Base-by-base conservation (phyloP, 2,113 vertebrate species). In the Pachypanchax playfairii region DNA sequence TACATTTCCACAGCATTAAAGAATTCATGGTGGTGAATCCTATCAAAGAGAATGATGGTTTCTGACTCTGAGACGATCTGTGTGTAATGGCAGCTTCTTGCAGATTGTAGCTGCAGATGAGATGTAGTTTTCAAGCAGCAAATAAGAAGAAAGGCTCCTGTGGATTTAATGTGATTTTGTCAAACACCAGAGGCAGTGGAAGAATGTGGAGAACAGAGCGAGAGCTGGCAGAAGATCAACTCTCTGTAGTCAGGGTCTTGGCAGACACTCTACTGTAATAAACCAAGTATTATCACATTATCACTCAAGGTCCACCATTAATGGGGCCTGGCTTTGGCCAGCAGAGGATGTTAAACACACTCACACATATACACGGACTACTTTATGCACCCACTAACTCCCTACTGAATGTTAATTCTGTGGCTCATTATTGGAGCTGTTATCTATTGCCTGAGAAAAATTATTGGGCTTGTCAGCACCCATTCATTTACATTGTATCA, bases 251-350 rank as follows among this genome's bases (percentile, higher is more conserved):
- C 55, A 18, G 54, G 24, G 29, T 72, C 38, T 60, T 81, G 66
- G 63, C 76, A 76, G 67, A 67, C 64, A 54, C 53, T 3, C 54
- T 67, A 48, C 59, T 62, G 54, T 77, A 85, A 85, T 83, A 89
- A 87, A 85, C 64, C 55, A 75, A 88, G 85, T 77, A 86, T 72
- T 85, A 82, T 87, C 77, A 74, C 75, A 89, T 91, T 88, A 87
- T 79, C 71, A 67, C 65, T 55, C 49, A 51, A 52, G 48, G 60
- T 82, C 78, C 24, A 3, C 47, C 47, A 72, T 74, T 87, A 85
- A 85, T 69, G 50, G 44, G 44, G 28, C 58, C 57, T 35, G 26
- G 63, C 51, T 59, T 49, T 75, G 66, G 69, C 75, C 47, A 58
- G 65, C 59, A 60, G 55, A 58, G 20, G 0, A 47, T 61, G 53